These are phyloP conservation scores for Micromesistius poutassou DNA, from an alignment of 2,797 vertebrate species.

Conservation along the genomic window DNA sequence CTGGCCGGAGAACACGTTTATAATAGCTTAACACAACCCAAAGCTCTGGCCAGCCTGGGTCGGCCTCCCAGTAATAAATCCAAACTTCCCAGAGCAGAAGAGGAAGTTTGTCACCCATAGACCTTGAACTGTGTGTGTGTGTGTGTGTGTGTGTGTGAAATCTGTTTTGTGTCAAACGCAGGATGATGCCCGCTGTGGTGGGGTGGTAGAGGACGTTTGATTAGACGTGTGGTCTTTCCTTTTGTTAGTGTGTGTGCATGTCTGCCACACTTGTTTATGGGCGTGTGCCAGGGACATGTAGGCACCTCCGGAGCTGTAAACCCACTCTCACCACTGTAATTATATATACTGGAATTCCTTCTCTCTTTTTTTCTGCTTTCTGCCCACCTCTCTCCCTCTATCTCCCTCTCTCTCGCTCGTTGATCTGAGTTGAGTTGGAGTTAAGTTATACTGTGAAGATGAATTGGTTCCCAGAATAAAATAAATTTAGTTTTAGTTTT, in stretches of 20 bases:
- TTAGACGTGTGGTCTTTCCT: constrained; percentile 30
- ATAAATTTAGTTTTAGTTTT: neutral
- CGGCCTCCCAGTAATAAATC: neutral
- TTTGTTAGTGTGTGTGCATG: constrained; percentile 19
- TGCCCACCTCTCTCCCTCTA: neutral
- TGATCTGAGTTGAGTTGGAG: neutral
- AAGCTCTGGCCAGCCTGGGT: constrained; percentile 25
- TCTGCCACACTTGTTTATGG: constrained; percentile 26
- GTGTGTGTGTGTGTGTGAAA: constrained; percentile 3
- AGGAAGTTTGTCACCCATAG: too few species aligned
- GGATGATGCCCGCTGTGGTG: neutral
- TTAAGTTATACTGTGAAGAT: neutral
- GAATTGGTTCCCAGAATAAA: neutral
- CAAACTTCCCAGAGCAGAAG: neutral
- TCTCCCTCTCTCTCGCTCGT: neutral
- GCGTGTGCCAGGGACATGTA: constrained; percentile 34
- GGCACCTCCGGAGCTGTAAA: constrained; percentile 36
- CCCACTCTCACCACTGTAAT: constrained; percentile 14
- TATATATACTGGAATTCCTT: neutral
- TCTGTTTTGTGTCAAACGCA: neutral
- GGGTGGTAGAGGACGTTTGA: constrained; percentile 20
- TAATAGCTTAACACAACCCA: constrained; percentile 62
- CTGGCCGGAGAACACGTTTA: constrained; percentile 49
- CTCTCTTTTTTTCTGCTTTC: neutral
- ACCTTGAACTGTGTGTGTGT: neutral